Base-by-base conservation (phyloP, 64 coral and sea anemone species). In the Pocillopora verrucosa region DNA sequence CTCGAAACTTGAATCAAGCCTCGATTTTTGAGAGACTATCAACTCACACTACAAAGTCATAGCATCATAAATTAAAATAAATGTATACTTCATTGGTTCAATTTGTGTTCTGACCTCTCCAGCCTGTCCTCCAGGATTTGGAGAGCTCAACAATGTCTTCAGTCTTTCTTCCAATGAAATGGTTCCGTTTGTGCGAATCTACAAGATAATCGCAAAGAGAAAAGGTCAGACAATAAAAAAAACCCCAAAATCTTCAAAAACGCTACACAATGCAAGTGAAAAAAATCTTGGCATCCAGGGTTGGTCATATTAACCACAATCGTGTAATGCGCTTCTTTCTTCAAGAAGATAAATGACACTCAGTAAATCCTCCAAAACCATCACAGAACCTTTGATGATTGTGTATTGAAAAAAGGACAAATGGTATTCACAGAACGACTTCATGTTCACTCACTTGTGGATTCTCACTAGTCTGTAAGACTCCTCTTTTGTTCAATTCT, bases 141-240 rank as follows among this genome's bases (percentile, higher is more conserved):
- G 95, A 30, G 82, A 88, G 58, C 84, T 87, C 62, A 97, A 78
- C 16, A 97, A 75, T 11, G 95, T 93, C 62, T 92, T 93, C 1
- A 97, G 88, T 88, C 95, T 93, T 3, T 97, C 95, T 69, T 97
- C 95, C 51, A 97, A 83, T 79, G 95, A 93, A 30, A 85, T 85
- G 10, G 82, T 72, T 12, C 65, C 82, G 70, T 85, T 85, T 14
- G 64, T 6, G 14, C 82, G 82, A 16, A 72, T 13, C 82, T 85
- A 5, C 13, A 0, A 58, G 19, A 67, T 63, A 63, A 63, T 9
- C 61, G 11, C 12, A 63, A 17, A 17, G 13, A 63, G 11, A 13
- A 63, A 17, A 63, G 61, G 0, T 63, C 12, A 13, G 16, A 63
- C 11, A 9, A 63, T 17, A 63, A 63, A 17, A 17, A 22, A 76